Evolutionary conservation across 2,797 vertebrate genomes (phyloP).

Genomic region (Diglossa cyanea): DNA sequence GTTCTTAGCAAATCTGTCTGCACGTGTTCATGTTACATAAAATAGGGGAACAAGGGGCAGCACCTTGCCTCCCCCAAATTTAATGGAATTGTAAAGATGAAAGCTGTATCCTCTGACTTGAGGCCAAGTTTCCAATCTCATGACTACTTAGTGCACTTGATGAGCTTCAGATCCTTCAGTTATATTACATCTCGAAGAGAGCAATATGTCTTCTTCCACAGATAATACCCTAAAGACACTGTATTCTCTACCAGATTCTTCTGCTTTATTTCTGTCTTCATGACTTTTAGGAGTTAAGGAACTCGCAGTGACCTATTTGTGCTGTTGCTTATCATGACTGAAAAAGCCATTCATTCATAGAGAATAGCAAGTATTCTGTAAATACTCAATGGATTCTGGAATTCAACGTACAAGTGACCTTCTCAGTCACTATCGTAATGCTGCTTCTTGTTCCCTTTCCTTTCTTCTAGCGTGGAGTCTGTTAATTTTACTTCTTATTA

Average conservation of each 20-base stretch:
- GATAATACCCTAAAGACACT: background rate
- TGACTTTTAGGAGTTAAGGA: background rate
- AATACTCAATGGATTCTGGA: background rate
- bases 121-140: background rate
- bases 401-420: background rate
- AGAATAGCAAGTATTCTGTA: background rate
- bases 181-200: background rate
- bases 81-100: background rate
- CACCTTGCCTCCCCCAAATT: background rate
- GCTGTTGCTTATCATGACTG: background rate
- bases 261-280: background rate
- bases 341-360: background rate
- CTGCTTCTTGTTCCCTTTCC: background rate
- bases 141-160: background rate
- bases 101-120: background rate
- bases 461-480: background rate
- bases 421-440: rapidly evolving
- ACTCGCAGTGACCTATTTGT: background rate
- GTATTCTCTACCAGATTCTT: background rate
- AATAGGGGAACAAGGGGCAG: background rate
- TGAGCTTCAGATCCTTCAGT: background rate
- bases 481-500: background rate
- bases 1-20: background rate
- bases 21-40: background rate
- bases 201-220: background rate